Conservation (phyloP, 1,140 invertebrate genomes). For the Rhizoglyphus robini region DNA sequence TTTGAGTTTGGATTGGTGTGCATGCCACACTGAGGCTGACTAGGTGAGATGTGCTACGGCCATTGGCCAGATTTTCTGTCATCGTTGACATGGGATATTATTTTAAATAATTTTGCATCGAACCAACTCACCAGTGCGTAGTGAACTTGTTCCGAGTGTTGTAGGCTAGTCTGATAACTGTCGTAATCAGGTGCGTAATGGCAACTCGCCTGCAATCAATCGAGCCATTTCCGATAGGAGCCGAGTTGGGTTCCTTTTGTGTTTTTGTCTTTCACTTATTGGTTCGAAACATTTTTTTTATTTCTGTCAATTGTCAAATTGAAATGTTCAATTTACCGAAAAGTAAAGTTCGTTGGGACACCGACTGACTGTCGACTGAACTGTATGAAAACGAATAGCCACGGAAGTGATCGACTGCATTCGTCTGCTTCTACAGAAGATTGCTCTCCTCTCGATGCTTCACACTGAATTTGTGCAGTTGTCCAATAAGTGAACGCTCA, state of each 20-base stretch:
- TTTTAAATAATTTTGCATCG: neutral
- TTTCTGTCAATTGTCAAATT: constrained; percentile 11
- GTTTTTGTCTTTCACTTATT: neutral
- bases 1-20: neutral
- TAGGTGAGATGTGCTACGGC: no score
- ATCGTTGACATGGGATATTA: neutral
- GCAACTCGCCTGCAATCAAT: neutral
- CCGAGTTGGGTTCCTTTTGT: neutral
- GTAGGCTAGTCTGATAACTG: no score
- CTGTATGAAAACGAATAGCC: constrained; percentile 64
- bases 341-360: constrained; percentile 1
- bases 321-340: constrained; percentile 13
- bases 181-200: no score
- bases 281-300: neutral
- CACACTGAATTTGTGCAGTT: no score
- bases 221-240: neutral
- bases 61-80: neutral
- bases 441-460: constrained; percentile 54
- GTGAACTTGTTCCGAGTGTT: neutral
- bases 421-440: constrained; percentile 65
- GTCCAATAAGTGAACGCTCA: no score
- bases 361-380: no score
- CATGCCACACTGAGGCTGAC: no score
- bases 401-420: constrained; percentile 74
- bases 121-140: neutral